These are phyloP conservation scores for Drosophila ustulata DNA, from an alignment of 2,888 invertebrate species.

Conservation along the genomic window DNA sequence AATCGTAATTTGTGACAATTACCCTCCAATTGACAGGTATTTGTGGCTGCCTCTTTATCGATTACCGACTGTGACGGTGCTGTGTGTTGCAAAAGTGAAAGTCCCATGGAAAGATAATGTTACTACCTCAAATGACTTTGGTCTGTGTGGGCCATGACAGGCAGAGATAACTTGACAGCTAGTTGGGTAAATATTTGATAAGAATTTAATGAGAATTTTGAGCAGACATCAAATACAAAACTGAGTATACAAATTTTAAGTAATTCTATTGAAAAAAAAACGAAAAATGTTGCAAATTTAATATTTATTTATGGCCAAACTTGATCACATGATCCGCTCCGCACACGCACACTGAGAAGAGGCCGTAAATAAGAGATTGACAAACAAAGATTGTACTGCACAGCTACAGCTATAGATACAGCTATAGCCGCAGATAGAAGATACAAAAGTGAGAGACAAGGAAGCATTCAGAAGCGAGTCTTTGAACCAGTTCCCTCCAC, in stretches of 20 bases:
- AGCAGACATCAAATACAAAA: not conserved
- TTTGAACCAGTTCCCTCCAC: slow-evolving; percentile 29
- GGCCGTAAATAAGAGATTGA: slow-evolving; percentile 18
- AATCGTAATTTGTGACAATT: slow-evolving; percentile 42
- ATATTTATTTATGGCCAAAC: slow-evolving; percentile 11
- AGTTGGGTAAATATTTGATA: slow-evolving; percentile 15
- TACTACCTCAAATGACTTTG: slow-evolving; percentile 28
- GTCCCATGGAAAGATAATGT: slow-evolving; percentile 35
- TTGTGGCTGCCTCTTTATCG: slow-evolving; percentile 33
- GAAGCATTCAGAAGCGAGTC: slow-evolving; percentile 26
- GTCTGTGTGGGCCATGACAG: slow-evolving; percentile 10
- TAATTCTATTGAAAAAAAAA: not conserved
- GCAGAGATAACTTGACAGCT: slow-evolving; percentile 28
- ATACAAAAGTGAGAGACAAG: slow-evolving; percentile 35
- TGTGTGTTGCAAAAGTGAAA: slow-evolving; percentile 38
- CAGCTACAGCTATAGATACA: not conserved
- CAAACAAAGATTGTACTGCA: slow-evolving; percentile 18
- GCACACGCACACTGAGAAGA: not conserved
- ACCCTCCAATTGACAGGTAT: slow-evolving; percentile 30
- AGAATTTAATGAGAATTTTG: slow-evolving; percentile 16
- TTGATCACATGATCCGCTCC: slow-evolving; percentile 29
- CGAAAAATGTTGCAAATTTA: not conserved
- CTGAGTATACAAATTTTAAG: too few species aligned
- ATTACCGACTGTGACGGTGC: slow-evolving; percentile 15
- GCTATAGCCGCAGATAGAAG: not conserved